Base-by-base conservation (phyloP, 2,888 invertebrate species). In the Alitta virens region DNA sequence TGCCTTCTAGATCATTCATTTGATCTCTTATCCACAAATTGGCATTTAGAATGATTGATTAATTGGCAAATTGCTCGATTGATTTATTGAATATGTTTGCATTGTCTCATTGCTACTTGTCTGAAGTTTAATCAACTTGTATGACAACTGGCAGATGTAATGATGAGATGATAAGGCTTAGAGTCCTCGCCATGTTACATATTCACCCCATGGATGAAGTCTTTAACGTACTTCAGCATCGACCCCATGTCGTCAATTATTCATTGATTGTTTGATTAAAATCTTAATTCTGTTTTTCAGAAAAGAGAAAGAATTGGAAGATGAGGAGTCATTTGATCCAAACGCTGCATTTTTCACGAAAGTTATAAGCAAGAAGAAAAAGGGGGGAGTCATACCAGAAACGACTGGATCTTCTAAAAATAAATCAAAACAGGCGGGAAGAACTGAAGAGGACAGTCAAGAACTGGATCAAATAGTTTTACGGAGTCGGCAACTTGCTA, bases 321-420 rank as follows among this genome's bases (percentile, higher is more conserved):
- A 27, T 59, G 51, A 59, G 51, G 51, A 59, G 40, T 50, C 49
- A 33, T 79, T 79, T 69, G 79, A 79, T 66, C 74, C 73, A n/a
- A 75, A 68, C 56, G 78, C 79, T 38, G 79, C 79, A 59, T 80
- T 79, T 72, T 79, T 78, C 67, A 79, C 64, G 25, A 59, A 78
- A 71, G 78, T 78, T 63, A 72, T 76, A 56, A 79, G 74, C 69
- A 80, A 80, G 66, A 80, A 79, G 70, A 80, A 79, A 69, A 79
- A 78, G 69, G 60, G 53, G 2, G 66, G 63, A 50, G 54, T 46
- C 21, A 18, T 18, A 21, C 56, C 54, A 21, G 60, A 59, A 24
- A 56, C 53, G 16, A 43, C 53, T 23, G 33, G 33, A 12, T 33
- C 33, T 33, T 38, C 62, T 38, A 56, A 64, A 24, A 23, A 50